These are phyloP conservation scores for Chauna torquata DNA, from an alignment of 2,113 vertebrate species.

Conservation along the genomic window DNA sequence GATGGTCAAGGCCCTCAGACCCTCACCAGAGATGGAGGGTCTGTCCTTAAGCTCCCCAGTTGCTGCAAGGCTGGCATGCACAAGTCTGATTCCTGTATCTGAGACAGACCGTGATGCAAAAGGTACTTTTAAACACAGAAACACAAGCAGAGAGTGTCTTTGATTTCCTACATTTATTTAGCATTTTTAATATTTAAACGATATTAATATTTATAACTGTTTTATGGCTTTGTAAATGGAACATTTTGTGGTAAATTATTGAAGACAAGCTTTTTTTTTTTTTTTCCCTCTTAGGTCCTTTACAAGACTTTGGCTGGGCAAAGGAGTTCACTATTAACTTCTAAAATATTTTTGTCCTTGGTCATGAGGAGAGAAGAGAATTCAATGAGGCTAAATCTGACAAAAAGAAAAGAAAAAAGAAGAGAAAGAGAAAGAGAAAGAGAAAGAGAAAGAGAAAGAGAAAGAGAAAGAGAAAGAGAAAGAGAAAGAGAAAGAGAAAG, in stretches of 20 bases:
- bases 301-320: neutral
- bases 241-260: neutral
- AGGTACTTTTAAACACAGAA: neutral
- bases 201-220: neutral
- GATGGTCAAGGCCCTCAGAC: neutral
- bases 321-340: neutral
- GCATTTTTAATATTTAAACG: neutral
- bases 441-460: too few species aligned
- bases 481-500: too few species aligned
- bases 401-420: neutral
- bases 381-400: neutral
- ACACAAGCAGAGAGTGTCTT: neutral
- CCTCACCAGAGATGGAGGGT: neutral
- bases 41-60: neutral
- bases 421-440: too few species aligned
- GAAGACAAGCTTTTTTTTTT: neutral
- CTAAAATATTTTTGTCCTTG: neutral
- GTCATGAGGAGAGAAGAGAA: neutral
- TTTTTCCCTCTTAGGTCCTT: neutral
- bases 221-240: neutral
- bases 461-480: too few species aligned
- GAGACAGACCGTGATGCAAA: neutral
- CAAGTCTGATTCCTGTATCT: neutral
- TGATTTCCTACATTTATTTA: neutral
- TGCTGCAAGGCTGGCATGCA: neutral